These are phyloP conservation scores for Trichopoda pennipes DNA, from an alignment of 2,888 invertebrate species.

Conservation along the genomic window DNA sequence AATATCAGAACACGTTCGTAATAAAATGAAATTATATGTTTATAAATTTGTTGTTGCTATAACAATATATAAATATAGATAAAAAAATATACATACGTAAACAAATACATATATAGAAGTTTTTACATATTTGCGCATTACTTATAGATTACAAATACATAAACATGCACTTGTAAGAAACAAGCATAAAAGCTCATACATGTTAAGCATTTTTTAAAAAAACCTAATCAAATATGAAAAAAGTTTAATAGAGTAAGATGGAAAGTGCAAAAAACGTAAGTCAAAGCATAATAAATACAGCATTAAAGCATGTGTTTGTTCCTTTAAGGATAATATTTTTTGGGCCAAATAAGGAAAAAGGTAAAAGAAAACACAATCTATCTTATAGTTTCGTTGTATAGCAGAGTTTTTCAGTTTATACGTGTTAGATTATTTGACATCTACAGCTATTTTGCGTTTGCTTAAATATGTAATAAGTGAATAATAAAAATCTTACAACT, in stretches of 20 bases:
- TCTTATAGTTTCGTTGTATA: conserved; percentile 52
- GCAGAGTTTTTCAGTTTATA: conserved; percentile 41
- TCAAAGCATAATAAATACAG: conserved; percentile 25
- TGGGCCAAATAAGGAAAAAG: not conserved
- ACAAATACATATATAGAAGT: not conserved
- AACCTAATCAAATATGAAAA: conserved; percentile 19
- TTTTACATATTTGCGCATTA: conserved; percentile 45
- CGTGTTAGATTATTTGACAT: conserved; percentile 64
- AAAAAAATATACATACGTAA: not conserved
- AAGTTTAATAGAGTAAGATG: not conserved
- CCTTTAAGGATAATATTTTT: not conserved
- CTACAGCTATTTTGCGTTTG: conserved; percentile 36
- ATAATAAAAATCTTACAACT: conserved; percentile 41
- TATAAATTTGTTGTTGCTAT: conserved; percentile 59
- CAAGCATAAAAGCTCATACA: conserved; percentile 35
- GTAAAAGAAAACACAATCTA: not conserved
- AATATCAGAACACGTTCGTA: conserved; percentile 61
- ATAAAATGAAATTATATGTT: conserved; percentile 68
- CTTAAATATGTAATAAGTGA: conserved; percentile 30
- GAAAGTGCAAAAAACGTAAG: conserved; percentile 43
- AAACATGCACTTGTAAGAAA: conserved; percentile 62
- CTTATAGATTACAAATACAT: conserved; percentile 66
- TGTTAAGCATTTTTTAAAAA: conserved; percentile 2
- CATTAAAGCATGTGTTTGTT: conserved; percentile 20
- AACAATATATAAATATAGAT: not conserved